phyloP scores from a whole-genome alignment of 2,113 vertebrate genomes.

The Pavo muticus region DNA sequence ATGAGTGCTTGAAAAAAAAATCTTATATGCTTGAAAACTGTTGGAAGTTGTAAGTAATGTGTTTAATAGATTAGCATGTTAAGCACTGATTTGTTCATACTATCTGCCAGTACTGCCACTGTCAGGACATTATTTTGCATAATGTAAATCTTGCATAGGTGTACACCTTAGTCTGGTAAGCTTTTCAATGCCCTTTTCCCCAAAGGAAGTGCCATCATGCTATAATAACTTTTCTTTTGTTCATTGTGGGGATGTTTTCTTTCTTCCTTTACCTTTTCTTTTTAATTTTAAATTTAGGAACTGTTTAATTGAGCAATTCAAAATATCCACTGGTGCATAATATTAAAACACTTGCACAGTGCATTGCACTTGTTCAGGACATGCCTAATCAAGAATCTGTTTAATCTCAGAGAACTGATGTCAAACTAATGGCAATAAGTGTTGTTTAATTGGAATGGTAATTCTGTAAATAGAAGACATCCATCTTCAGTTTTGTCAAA shows the following conservation, averaged over 20 bases:
- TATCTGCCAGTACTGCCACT: background rate
- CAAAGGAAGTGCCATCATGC: background rate
- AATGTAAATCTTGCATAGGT: background rate
- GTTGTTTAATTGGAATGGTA: background rate
- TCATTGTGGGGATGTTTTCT: background rate
- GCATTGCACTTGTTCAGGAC: background rate
- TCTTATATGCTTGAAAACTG: conserved; percentile 4
- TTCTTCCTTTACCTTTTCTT: background rate
- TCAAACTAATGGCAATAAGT: background rate
- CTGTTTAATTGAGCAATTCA: background rate
- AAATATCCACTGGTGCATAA: background rate
- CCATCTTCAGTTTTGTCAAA: background rate
- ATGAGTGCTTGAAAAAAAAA: conserved; percentile 51
- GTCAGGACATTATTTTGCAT: background rate
- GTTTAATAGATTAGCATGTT: conserved; percentile 22
- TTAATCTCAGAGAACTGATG: conserved; percentile 16
- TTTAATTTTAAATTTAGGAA: background rate
- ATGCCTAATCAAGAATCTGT: background rate
- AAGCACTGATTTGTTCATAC: background rate
- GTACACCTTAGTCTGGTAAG: background rate
- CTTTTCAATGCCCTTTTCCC: background rate
- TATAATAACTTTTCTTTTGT: background rate
- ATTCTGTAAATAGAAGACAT: background rate
- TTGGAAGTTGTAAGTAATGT: background rate
- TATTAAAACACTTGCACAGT: background rate